A percentile compares a stretch with the other conserved stretches of the same genome.
Evolutionary conservation across 2,797 vertebrate genomes (phyloP).

Genomic region (Cynopterus sphinx): DNA sequence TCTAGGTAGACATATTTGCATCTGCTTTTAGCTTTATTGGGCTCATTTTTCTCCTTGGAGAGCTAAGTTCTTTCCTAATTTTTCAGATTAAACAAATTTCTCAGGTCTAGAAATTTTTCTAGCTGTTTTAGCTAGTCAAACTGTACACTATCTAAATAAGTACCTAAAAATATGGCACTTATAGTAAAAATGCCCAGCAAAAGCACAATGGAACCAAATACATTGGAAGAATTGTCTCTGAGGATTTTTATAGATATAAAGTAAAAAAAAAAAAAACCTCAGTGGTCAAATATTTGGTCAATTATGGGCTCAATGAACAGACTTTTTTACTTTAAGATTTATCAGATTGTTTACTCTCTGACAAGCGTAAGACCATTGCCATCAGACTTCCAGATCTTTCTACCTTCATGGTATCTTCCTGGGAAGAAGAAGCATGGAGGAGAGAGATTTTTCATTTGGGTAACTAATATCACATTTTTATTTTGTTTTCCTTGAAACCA

Average conservation of each 20-base stretch:
- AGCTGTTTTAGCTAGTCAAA: constrained; percentile 13
- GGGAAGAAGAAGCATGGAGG: not conserved
- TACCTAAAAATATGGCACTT: not conserved
- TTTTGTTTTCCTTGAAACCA: constrained; percentile 43
- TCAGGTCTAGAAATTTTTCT: not conserved
- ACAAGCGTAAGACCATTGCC: not conserved
- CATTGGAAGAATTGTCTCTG: not conserved
- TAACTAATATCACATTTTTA: not conserved
- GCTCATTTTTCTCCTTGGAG: not conserved
- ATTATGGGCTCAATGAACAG: not conserved
- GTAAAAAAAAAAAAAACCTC: not conserved
- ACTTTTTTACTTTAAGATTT: not conserved
- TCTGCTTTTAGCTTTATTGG: not conserved
- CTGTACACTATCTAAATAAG: not conserved
- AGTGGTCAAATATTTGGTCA: not conserved
- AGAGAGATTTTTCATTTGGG: not conserved
- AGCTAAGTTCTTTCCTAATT: not conserved
- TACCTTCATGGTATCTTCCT: not conserved
- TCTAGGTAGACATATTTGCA: constrained; percentile 9
- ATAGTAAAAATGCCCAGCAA: not conserved
- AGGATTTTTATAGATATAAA: constrained; percentile 27
- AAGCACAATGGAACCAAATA: not conserved
- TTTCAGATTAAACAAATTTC: constrained; percentile 6
- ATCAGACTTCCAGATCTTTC: not conserved
- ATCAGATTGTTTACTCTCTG: not conserved